Evolutionary conservation across 2,113 vertebrate species (phyloP).

Genomic region (Hippocampus barbouri): DNA sequence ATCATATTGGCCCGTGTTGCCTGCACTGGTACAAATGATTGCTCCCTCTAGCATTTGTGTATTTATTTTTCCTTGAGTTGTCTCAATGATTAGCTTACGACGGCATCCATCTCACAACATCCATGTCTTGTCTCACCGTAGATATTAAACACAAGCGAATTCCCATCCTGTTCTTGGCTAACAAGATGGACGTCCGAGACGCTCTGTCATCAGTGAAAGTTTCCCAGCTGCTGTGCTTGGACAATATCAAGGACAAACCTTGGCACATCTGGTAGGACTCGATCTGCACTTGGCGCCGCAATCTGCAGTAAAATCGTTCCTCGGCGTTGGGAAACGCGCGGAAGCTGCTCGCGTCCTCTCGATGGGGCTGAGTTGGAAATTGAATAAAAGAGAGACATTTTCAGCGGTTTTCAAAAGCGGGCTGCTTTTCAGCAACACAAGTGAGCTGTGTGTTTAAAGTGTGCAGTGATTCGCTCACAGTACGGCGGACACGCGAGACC

Average conservation of each 20-base stretch:
- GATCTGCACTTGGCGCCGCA: neutral
- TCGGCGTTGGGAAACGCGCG: neutral
- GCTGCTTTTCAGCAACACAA: too few relatives aligned
- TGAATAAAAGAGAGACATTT: neutral
- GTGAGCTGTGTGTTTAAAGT: too few relatives aligned
- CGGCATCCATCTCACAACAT: neutral
- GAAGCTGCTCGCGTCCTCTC: neutral
- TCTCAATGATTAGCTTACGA: neutral
- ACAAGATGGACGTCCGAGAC: constrained; percentile 98
- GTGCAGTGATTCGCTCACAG: too few relatives aligned
- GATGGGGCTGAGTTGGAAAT: neutral
- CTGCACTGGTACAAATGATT: neutral
- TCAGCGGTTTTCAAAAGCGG: too few relatives aligned
- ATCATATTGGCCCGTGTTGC: too few relatives aligned
- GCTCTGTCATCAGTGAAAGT: constrained; percentile 94
- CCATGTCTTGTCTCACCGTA: constrained; percentile 39
- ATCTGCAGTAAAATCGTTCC: constrained; percentile 3
- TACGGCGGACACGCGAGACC: too few relatives aligned
- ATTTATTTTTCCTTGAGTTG: neutral
- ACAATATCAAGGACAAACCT: constrained; percentile 97
- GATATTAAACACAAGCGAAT: constrained; percentile 95
- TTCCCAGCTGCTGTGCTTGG: constrained; percentile 90
- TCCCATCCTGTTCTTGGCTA: constrained; percentile 97
- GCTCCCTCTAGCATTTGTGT: neutral
- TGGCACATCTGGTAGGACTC: constrained; percentile 95